These are phyloP conservation scores for Latrodectus geometricus DNA, from an alignment of 1,140 invertebrate genomes.

Conservation along the genomic window DNA sequence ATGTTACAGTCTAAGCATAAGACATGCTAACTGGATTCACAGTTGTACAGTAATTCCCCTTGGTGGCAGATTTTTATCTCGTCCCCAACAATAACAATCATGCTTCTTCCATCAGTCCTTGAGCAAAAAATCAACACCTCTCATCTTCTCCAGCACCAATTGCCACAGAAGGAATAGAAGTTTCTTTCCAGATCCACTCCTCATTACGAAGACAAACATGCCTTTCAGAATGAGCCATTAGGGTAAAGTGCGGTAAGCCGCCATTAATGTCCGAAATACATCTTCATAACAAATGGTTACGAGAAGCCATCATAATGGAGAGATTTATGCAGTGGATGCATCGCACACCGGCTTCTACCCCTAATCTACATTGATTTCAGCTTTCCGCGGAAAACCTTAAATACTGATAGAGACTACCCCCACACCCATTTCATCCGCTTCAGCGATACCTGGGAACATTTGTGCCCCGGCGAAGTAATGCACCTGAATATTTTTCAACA, in stretches of 20 bases:
- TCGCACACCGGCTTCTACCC: slow-evolving; percentile 12
- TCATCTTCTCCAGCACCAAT: background rate
- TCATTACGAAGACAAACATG: slow-evolving; percentile 50
- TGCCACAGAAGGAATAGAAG: slow-evolving; percentile 7
- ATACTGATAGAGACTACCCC: slow-evolving; percentile 24
- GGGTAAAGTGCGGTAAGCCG: slow-evolving; percentile 54
- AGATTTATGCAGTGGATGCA: slow-evolving; percentile 46
- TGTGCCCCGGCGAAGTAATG: background rate
- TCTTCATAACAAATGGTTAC: slow-evolving; percentile 61
- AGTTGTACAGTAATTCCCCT: too few species aligned
- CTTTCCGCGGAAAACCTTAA: slow-evolving; percentile 23
- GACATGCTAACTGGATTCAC: too few species aligned
- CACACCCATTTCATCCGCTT: background rate
- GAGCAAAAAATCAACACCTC: slow-evolving; percentile 1
- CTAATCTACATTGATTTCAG: slow-evolving; percentile 60
- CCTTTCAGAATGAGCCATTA: slow-evolving; percentile 38
- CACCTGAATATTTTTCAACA: background rate
- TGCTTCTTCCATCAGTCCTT: background rate
- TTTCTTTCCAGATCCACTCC: background rate
- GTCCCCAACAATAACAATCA: too few species aligned
- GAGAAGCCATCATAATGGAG: slow-evolving; percentile 52
- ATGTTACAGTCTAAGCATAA: too few species aligned
- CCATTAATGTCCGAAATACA: slow-evolving; percentile 51
- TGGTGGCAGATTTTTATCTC: too few species aligned
- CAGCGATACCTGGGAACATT: background rate